phyloP scores from a whole-genome alignment of 2,797 vertebrate species.

The Dallia pectoralis region DNA sequence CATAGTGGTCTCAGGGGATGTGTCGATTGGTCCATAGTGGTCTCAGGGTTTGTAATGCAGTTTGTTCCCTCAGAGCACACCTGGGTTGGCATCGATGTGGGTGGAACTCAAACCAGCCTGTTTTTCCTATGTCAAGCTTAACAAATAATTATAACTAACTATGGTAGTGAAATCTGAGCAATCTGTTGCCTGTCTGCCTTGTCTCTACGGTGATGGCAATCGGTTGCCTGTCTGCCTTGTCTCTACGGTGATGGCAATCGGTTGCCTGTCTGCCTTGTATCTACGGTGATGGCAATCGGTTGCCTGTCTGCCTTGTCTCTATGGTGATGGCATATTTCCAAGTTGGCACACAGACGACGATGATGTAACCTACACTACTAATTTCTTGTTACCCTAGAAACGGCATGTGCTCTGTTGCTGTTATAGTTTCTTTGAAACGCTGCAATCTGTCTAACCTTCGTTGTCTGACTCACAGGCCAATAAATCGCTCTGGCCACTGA shows the following conservation, averaged over 20 bases:
- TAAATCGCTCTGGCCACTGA: neutral
- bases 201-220: slow-evolving; percentile 51
- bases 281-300: slow-evolving; percentile 46
- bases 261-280: slow-evolving; percentile 20
- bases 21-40: too few relatives aligned
- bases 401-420: slow-evolving; percentile 39
- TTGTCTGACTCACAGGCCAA: slow-evolving; percentile 42
- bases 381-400: slow-evolving; percentile 69
- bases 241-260: slow-evolving; percentile 52
- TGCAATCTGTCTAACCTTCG: slow-evolving; percentile 2
- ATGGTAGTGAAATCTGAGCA: slow-evolving; percentile 23
- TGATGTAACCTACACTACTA: slow-evolving; percentile 42
- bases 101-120: neutral
- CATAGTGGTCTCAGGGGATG: too few relatives aligned
- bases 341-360: slow-evolving; percentile 33
- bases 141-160: too few relatives aligned
- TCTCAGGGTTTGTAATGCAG: neutral
- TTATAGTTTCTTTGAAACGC: slow-evolving; percentile 54
- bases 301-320: slow-evolving; percentile 24
- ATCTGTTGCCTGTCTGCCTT: slow-evolving; percentile 15
- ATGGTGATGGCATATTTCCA: slow-evolving; percentile 60
- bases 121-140: too few relatives aligned
- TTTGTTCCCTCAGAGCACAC: too few relatives aligned
- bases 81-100: neutral
- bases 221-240: slow-evolving; percentile 19